A percentile compares a stretch with the other conserved stretches of the same genome.
phyloP scores from a whole-genome alignment of 1,140 invertebrate species.

The Pseudachorutes palmiensis region DNA sequence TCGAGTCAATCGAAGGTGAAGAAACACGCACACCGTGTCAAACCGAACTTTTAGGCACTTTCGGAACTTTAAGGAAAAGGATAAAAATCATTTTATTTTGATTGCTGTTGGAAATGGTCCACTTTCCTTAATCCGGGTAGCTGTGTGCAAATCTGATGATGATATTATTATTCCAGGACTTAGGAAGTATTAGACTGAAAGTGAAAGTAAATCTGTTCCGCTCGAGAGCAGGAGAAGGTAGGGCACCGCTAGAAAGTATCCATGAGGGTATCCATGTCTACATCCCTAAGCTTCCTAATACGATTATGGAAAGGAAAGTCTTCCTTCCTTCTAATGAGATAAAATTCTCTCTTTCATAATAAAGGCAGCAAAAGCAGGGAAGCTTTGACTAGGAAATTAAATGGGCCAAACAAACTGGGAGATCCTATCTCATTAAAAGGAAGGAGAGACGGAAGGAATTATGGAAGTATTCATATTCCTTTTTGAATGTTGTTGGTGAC shows the following conservation, averaged over 20 bases:
- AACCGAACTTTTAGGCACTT: too few species aligned
- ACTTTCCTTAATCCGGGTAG: too few species aligned
- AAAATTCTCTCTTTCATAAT: not conserved
- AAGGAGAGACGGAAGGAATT: not conserved
- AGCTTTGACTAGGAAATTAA: constrained; percentile 6
- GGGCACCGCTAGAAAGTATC: not conserved
- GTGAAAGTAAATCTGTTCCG: too few species aligned
- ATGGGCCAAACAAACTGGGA: constrained; percentile 5
- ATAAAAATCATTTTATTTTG: too few species aligned
- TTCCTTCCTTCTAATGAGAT: constrained; percentile 2
- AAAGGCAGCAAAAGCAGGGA: too few species aligned
- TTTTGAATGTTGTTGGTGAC: not conserved
- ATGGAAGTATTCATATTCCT: not conserved
- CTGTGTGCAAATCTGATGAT: too few species aligned
- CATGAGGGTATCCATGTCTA: not conserved
- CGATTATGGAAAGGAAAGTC: not conserved
- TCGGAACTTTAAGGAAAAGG: too few species aligned
- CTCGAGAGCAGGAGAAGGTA: not conserved
- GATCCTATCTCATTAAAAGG: not conserved
- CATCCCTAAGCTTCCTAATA: not conserved
- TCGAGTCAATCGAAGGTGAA: too few species aligned
- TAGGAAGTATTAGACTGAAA: too few species aligned
- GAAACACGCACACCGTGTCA: too few species aligned
- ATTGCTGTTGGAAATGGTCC: too few species aligned
- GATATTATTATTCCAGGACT: too few species aligned